These are phyloP conservation scores for Spodoptera littoralis DNA, from an alignment of 2,888 invertebrate genomes.

Conservation along the genomic window DNA sequence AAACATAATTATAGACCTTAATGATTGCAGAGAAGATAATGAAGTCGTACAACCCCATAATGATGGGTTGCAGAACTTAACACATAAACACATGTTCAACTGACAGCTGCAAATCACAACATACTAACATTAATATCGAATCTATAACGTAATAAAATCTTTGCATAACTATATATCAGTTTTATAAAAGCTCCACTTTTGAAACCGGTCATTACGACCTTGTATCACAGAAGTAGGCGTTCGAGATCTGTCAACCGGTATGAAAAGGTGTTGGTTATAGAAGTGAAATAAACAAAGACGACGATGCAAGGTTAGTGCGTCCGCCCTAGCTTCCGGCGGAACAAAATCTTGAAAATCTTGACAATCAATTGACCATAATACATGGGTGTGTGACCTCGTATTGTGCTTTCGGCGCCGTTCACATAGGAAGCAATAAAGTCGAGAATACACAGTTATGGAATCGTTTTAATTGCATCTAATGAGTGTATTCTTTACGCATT, in stretches of 20 bases:
- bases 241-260: conserved; percentile 71
- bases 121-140: conserved; percentile 33
- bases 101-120: conserved; percentile 34
- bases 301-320: conserved; percentile 67
- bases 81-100: conserved; percentile 40
- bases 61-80: conserved; percentile 29
- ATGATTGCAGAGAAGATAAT: conserved; percentile 37
- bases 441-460: conserved; percentile 43
- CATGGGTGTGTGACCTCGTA: conserved; percentile 63
- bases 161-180: conserved; percentile 66
- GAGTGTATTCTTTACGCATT: conserved; percentile 35
- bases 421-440: conserved; percentile 59
- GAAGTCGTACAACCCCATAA: conserved; percentile 24
- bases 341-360: conserved; percentile 58
- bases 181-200: conserved; percentile 71
- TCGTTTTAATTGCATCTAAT: conserved; percentile 55
- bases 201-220: conserved; percentile 77
- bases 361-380: conserved; percentile 57
- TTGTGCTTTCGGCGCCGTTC: conserved; percentile 57
- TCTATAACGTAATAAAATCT: conserved; percentile 56
- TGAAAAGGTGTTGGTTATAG: conserved; percentile 58
- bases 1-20: conserved; percentile 16
- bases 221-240: conserved; percentile 67
- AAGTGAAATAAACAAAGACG: conserved; percentile 65
- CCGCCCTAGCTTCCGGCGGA: conserved; percentile 72